These are phyloP conservation scores for Dorcus hopei DNA, from an alignment of 2,888 invertebrate genomes.

Conservation along the genomic window DNA sequence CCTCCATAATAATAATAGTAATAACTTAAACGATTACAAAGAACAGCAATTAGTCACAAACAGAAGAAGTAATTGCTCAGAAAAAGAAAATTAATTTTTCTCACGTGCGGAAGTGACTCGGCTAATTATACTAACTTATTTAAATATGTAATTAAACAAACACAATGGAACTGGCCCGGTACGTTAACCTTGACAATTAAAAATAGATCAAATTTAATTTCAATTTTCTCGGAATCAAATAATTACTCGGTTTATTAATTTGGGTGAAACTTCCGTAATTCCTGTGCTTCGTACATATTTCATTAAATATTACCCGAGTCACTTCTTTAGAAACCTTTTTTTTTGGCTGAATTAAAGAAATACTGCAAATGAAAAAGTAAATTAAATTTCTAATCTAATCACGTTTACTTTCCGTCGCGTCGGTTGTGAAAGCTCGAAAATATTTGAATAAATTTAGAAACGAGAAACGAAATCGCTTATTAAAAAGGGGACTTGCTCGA, in stretches of 20 bases:
- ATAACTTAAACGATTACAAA: background rate
- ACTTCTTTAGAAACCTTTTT: too few species aligned
- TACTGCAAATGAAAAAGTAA: too few species aligned
- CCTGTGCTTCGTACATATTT: too few species aligned
- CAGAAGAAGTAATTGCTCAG: background rate
- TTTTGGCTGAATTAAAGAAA: too few species aligned
- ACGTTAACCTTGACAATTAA: conserved; percentile 29
- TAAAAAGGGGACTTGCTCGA: too few species aligned
- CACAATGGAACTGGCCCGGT: conserved; percentile 27
- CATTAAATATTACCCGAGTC: too few species aligned
- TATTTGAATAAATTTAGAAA: too few species aligned
- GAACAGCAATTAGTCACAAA: background rate
- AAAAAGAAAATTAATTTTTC: conserved; percentile 13
- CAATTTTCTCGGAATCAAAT: conserved; percentile 11
- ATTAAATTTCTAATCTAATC: too few species aligned
- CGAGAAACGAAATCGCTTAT: too few species aligned
- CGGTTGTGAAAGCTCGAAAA: too few species aligned
- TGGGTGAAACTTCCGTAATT: background rate
- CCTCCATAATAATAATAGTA: background rate
- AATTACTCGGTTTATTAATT: background rate
- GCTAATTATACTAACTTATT: conserved; percentile 22
- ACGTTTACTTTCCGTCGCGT: too few species aligned
- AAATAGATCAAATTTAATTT: conserved; percentile 28
- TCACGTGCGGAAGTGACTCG: conserved; percentile 23
- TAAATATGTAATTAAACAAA: conserved; percentile 33